Conservation (phyloP, 2,888 invertebrate species). For the Drosophila paramelanica region DNA sequence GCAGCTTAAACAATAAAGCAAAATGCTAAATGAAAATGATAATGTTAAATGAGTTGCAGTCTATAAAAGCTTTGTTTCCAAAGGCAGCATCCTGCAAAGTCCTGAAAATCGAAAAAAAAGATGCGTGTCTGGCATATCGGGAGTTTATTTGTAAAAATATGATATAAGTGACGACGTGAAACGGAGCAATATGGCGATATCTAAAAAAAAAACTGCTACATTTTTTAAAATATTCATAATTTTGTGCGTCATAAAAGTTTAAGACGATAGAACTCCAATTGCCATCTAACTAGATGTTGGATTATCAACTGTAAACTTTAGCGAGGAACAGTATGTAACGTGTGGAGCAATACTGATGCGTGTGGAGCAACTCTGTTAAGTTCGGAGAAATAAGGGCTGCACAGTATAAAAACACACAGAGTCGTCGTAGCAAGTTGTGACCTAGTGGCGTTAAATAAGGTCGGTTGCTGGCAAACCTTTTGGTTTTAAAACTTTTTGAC, state of each 20-base stretch:
- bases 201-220: too few species aligned
- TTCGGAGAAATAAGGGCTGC: constrained; percentile 27
- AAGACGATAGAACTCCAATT: neutral
- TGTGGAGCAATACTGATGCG: constrained; percentile 2
- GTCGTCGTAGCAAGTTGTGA: constrained; percentile 62
- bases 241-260: neutral
- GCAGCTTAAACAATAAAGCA: neutral
- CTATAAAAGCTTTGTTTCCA: neutral
- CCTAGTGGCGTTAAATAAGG: constrained; percentile 72
- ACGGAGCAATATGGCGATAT: too few species aligned
- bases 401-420: constrained; percentile 28
- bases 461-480: constrained; percentile 62
- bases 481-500: constrained; percentile 48
- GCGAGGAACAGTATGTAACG: constrained; percentile 8
- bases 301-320: neutral
- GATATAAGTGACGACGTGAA: too few species aligned
- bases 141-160: neutral
- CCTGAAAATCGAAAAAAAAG: neutral
- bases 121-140: neutral
- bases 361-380: neutral
- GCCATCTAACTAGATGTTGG: neutral
- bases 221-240: neutral
- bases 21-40: neutral
- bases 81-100: neutral
- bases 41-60: neutral